A percentile compares a stretch with the other conserved stretches of the same genome.
Evolutionary conservation across 2,888 invertebrate genomes (phyloP).

Genomic region (Oligia fasciuncula): DNA sequence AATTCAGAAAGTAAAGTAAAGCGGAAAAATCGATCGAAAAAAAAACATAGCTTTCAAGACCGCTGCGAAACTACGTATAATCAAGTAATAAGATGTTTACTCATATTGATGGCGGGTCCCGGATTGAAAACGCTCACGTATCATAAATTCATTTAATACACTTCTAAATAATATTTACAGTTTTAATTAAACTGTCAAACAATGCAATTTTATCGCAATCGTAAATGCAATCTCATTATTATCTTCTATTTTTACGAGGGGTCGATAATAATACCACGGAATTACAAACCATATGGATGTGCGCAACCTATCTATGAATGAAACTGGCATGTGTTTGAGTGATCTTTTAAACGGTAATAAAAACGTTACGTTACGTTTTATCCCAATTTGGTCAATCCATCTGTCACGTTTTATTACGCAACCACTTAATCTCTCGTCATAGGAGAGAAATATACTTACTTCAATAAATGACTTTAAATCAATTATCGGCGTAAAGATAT

Average conservation of each 20-base stretch:
- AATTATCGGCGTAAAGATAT: slow-evolving; percentile 17
- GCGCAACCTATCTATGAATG: slow-evolving; percentile 66
- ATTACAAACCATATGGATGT: slow-evolving; percentile 78
- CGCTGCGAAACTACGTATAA: neutral
- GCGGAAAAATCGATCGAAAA: too few relatives aligned
- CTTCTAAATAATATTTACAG: slow-evolving; percentile 29
- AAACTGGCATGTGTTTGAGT: slow-evolving; percentile 78
- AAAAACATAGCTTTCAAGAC: too few relatives aligned
- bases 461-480: slow-evolving; percentile 35
- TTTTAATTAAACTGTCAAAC: slow-evolving; percentile 49
- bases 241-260: slow-evolving; percentile 69
- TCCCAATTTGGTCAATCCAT: slow-evolving; percentile 60
- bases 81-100: neutral
- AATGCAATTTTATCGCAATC: slow-evolving; percentile 64
- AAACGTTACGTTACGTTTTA: slow-evolving; percentile 62
- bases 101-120: too few relatives aligned
- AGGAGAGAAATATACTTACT: slow-evolving; percentile 20
- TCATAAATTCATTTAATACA: slow-evolving; percentile 5
- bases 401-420: slow-evolving; percentile 55
- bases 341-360: slow-evolving; percentile 68
- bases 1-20: neutral
- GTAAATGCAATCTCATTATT: slow-evolving; percentile 66
- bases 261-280: slow-evolving; percentile 68
- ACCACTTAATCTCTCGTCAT: slow-evolving; percentile 21
- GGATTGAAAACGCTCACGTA: neutral